A percentile compares a stretch with the other conserved stretches of the same genome.
Conservation (phyloP, 1,140 invertebrate genomes). For the Calosoma granatense region DNA sequence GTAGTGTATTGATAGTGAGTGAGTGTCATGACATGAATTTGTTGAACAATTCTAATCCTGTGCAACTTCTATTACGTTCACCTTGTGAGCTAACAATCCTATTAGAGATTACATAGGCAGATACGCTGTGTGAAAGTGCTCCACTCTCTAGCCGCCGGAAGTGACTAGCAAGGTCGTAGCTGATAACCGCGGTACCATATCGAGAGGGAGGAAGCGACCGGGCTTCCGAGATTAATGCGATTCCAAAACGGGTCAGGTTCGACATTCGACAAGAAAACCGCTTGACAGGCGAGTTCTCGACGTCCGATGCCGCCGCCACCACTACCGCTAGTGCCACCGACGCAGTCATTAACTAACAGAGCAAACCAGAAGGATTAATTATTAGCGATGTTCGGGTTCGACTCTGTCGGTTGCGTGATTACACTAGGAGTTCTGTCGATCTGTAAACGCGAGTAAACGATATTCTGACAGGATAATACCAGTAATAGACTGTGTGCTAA, state of each 20-base stretch:
- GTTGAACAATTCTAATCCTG: not conserved
- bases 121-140: not conserved
- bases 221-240: conserved; percentile 3
- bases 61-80: conserved; percentile 1
- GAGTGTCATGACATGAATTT: not conserved
- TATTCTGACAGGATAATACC: too few relatives aligned
- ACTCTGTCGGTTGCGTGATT: not conserved
- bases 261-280: not conserved
- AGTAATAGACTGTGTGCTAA: too few relatives aligned
- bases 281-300: not conserved
- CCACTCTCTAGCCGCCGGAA: not conserved
- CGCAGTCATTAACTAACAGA: not conserved
- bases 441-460: too few relatives aligned
- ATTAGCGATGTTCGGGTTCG: not conserved
- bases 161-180: not conserved
- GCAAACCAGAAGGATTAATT: conserved; percentile 4
- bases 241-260: not conserved
- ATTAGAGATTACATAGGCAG: conserved; percentile 6
- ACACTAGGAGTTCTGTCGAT: too few relatives aligned
- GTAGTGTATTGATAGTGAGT: too few relatives aligned
- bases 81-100: conserved; percentile 5
- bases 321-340: not conserved
- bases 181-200: not conserved
- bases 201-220: not conserved
- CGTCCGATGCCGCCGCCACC: not conserved